Evolutionary conservation across 1,140 invertebrate genomes (phyloP), one percentile per base, ranked within the genome.

Genomic region (Zaprionus camerounensis): DNA sequence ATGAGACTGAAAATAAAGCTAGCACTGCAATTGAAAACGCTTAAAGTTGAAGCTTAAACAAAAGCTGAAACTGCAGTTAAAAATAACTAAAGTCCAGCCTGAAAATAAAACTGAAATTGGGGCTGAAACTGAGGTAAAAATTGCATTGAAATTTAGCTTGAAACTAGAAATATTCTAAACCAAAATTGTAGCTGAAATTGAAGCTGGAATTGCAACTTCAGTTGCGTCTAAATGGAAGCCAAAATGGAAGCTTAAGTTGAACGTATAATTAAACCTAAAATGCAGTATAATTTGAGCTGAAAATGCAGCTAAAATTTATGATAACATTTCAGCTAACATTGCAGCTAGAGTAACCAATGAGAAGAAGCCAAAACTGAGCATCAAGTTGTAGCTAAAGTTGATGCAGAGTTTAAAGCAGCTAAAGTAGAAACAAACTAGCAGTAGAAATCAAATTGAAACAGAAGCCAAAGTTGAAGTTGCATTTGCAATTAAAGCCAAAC

Each of bases 361-460:
- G 31, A 3, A 11, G 31, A 11, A 34, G 31, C 31, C 9, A 34
- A n/a, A 44, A n/a, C 6, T 17, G 6, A 44, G 36, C 13, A 13
- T 38, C 3, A 15, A 38, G 1, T 38, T 15, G 13, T 5, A 15
- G 36, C 13, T 38, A 13, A 38, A 36, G 7, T 12, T 36, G 12
- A 3, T 9, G 9, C 34, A 3, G 12, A 34, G 34, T 34, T 34
- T 15, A 41, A 44, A 44, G n/a, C 0, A 17, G 41, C 41, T 20
- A 46, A 46, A 46, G 13, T 41, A 15, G 7, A 22, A 73, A 46
- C 56, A 38, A 53, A 56, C 12, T 41, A n/a, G 13, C 12, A 41
- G 38, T 15, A 15, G 38, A 41, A 41, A n/a, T 5, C 15, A 41
- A 6, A 41, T n/a, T 41, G 38, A 41, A 41, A 41, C 15, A 15